These are phyloP conservation scores for Sebastes baramenuke DNA, from an alignment of 2,797 vertebrate genomes.

Conservation along the genomic window DNA sequence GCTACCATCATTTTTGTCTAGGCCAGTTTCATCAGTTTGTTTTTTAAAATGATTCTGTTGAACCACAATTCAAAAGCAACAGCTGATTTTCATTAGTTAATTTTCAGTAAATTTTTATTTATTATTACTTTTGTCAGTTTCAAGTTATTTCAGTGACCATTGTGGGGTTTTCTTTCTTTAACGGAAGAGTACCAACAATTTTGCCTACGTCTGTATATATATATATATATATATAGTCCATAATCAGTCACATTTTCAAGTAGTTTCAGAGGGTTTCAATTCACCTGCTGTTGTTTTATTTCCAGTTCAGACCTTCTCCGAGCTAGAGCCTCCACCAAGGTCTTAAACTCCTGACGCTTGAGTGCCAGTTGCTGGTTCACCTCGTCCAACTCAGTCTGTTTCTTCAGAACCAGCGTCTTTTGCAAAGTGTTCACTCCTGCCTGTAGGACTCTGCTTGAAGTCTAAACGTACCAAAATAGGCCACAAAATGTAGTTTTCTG, in stretches of 20 bases:
- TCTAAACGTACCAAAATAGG: conserved; percentile 42
- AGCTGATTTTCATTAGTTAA: too few species aligned
- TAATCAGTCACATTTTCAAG: not conserved
- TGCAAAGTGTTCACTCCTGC: conserved; percentile 78
- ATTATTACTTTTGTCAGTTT: too few species aligned
- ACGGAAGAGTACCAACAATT: too few species aligned
- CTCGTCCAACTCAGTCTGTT: conserved; percentile 75
- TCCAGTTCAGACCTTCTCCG: conserved; percentile 73
- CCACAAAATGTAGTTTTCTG: not conserved
- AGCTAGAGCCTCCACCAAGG: conserved; percentile 58
- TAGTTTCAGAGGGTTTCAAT: not conserved
- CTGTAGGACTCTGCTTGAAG: conserved; percentile 66
- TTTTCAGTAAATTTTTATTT: too few species aligned
- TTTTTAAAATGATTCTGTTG: too few species aligned
- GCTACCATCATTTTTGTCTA: too few species aligned
- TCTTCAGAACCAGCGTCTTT: conserved; percentile 80
- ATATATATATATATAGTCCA: too few species aligned
- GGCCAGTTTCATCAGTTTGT: too few species aligned
- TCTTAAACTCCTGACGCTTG: conserved; percentile 79
- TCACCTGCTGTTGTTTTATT: conserved; percentile 77
- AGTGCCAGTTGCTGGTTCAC: conserved; percentile 73
- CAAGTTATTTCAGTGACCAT: too few species aligned
- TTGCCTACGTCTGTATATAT: too few species aligned
- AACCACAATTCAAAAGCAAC: too few species aligned
- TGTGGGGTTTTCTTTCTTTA: too few species aligned